A percentile compares a stretch with the other conserved stretches of the same genome.
Evolutionary conservation across 2,888 invertebrate species (phyloP).

Genomic region (Polydrusus cervinus): DNA sequence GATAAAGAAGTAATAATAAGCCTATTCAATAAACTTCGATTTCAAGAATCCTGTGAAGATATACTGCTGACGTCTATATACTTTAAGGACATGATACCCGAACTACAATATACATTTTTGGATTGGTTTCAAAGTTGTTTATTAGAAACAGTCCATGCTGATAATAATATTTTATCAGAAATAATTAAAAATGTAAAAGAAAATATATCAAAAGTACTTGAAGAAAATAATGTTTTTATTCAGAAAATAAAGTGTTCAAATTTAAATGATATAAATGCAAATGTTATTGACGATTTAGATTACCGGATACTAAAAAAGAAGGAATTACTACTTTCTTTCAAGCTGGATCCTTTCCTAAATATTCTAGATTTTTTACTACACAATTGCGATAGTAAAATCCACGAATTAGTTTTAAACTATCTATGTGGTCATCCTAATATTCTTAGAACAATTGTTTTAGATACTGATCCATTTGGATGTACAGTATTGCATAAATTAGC

Average conservation of each 20-base stretch:
- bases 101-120: neutral
- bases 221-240: neutral
- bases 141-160: neutral
- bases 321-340: neutral
- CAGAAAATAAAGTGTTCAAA: neutral
- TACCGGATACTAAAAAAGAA: neutral
- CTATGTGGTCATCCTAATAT: neutral
- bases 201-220: neutral
- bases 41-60: neutral
- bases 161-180: neutral
- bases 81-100: neutral
- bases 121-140: constrained; percentile 1
- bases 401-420: neutral
- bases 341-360: neutral
- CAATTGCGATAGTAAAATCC: neutral
- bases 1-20: neutral
- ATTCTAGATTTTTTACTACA: constrained; percentile 4
- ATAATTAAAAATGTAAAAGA: constrained; percentile 3
- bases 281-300: neutral
- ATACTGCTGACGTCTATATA: neutral
- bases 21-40: neutral
- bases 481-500: constrained; percentile 12
- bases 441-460: neutral
- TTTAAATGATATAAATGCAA: neutral
- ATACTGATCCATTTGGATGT: neutral